These are phyloP conservation scores for Amphiprion clarkii DNA, from an alignment of 2,797 vertebrate species.

Conservation along the genomic window DNA sequence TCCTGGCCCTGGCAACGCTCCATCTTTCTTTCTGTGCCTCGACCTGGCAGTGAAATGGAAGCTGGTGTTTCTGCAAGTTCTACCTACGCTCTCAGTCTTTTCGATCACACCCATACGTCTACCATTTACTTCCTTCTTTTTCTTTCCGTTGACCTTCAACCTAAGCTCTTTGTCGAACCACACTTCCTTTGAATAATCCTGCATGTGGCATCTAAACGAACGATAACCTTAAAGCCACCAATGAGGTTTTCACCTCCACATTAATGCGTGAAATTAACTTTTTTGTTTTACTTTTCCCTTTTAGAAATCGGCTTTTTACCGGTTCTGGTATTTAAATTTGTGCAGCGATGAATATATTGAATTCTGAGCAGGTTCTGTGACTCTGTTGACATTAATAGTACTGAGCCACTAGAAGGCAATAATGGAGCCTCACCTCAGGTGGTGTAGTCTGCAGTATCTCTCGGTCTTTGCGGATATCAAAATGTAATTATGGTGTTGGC, in stretches of 20 bases:
- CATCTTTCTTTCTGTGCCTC: constrained; percentile 46
- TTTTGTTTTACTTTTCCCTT: constrained; percentile 50
- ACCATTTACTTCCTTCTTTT: neutral
- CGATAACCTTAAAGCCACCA: constrained; percentile 29
- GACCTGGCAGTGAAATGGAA: constrained; percentile 30
- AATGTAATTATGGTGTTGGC: constrained; percentile 62
- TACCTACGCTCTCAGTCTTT: constrained; percentile 15
- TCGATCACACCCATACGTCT: constrained; percentile 6
- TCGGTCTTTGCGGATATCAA: constrained; percentile 56
- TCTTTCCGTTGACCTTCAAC: neutral
- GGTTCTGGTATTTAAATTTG: constrained; percentile 27
- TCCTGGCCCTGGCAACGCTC: constrained; percentile 46
- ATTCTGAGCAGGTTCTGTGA: constrained; percentile 15
- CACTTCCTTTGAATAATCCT: constrained; percentile 14
- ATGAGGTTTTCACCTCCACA: constrained; percentile 5
- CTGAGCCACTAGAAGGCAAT: constrained; percentile 34
- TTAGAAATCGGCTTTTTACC: constrained; percentile 15
- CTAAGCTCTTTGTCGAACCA: neutral
- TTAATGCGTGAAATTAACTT: constrained; percentile 37
- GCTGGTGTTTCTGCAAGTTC: constrained; percentile 36
- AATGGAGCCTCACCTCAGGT: constrained; percentile 30
- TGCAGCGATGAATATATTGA: constrained; percentile 33
- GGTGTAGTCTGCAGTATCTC: constrained; percentile 38
- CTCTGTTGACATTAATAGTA: constrained; percentile 18
- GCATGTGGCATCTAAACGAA: neutral